Conservation (phyloP, 2,888 invertebrate genomes). For the Dinocampus coccinellae region DNA sequence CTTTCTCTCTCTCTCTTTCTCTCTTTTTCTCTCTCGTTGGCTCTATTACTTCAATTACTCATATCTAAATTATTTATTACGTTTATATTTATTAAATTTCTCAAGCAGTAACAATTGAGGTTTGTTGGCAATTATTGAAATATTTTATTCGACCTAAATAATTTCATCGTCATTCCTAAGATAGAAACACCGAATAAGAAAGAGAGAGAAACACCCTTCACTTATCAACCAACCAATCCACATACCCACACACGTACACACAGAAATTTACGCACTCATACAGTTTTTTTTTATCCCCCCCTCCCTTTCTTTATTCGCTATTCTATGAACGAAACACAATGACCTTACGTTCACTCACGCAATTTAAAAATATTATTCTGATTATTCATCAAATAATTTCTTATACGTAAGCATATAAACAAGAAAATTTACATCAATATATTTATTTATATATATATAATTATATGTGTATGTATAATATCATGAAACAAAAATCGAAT, state of each 20-base stretch:
- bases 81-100: neutral
- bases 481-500: no score
- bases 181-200: neutral
- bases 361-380: neutral
- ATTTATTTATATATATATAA: no score
- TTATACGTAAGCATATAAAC: no score
- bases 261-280: neutral
- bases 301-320: neutral
- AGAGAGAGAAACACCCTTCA: neutral
- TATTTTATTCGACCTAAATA: neutral
- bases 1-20: no score
- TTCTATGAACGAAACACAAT: slow-evolving; percentile 17
- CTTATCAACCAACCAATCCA: no score
- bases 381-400: no score
- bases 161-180: neutral
- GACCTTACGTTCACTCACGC: neutral
- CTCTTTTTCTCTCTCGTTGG: no score
- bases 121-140: neutral
- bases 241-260: no score
- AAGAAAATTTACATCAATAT: no score
- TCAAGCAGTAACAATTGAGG: neutral
- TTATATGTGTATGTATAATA: no score
- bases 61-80: neutral
- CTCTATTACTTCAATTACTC: no score
- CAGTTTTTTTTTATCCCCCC: no score